Percentiles rank a stretch among this genome's conserved stretches.
Conservation (phyloP, 2,888 invertebrate genomes). For the Dasysyrphus albostriatus region DNA sequence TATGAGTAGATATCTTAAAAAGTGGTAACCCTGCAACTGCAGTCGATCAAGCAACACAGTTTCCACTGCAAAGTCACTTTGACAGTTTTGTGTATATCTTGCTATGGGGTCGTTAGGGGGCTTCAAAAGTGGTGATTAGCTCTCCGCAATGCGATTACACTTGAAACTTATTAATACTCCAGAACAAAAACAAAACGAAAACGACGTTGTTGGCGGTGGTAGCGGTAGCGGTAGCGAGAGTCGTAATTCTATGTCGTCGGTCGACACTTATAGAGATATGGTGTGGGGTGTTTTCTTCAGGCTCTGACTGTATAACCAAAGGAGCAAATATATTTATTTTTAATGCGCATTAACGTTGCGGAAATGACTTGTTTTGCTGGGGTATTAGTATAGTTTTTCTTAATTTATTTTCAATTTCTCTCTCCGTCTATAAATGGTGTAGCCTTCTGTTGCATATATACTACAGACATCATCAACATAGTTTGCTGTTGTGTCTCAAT, state of each 20-base stretch:
- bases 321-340: slow-evolving; percentile 67
- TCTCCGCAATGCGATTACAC: slow-evolving; percentile 76
- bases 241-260: background rate
- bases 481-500: slow-evolving; percentile 50
- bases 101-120: slow-evolving; percentile 76
- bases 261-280: slow-evolving; percentile 28
- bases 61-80: slow-evolving; percentile 50
- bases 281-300: slow-evolving; percentile 15
- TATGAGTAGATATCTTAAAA: background rate
- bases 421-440: background rate
- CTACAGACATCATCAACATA: slow-evolving; percentile 13
- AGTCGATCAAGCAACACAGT: slow-evolving; percentile 22
- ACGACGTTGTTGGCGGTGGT: background rate
- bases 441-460: slow-evolving; percentile 15
- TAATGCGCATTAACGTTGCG: slow-evolving; percentile 76
- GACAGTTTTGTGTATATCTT: slow-evolving; percentile 66
- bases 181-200: slow-evolving; percentile 48
- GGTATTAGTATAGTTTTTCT: slow-evolving; percentile 56
- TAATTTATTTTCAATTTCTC: slow-evolving; percentile 73
- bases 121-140: slow-evolving; percentile 75
- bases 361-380: slow-evolving; percentile 73
- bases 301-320: slow-evolving; percentile 32
- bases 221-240: background rate
- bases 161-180: slow-evolving; percentile 75
- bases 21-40: slow-evolving; percentile 1